Conservation (phyloP, 2,113 vertebrate species). For the Bubalus kerabau region DNA sequence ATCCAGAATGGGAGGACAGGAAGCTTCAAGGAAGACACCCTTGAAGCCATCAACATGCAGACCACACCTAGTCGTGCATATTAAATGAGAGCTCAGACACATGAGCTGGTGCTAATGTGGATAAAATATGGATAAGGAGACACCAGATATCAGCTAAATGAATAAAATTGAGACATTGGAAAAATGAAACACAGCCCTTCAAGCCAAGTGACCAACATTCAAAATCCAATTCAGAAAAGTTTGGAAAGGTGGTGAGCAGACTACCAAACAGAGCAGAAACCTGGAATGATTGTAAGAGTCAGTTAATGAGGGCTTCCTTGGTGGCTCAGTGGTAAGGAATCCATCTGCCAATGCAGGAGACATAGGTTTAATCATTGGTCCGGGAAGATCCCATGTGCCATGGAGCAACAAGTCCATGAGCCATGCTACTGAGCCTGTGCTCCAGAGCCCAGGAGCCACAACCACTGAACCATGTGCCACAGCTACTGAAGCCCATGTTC, state of each 20-base stretch:
- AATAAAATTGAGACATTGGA: conserved; percentile 74
- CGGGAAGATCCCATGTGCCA: neutral
- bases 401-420: neutral
- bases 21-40: conserved; percentile 9
- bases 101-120: conserved; percentile 48
- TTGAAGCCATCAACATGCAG: conserved; percentile 62
- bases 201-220: conserved; percentile 57
- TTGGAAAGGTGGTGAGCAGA: conserved; percentile 41
- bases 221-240: conserved; percentile 67
- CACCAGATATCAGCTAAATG: conserved; percentile 61
- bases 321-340: neutral
- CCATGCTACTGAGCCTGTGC: neutral
- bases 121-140: conserved; percentile 67
- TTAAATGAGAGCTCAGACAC: conserved; percentile 63
- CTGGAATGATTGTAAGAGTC: conserved; percentile 12
- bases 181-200: conserved; percentile 66
- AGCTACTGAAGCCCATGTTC: neutral
- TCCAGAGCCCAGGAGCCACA: neutral
- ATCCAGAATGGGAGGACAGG: conserved; percentile 33
- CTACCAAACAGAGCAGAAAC: conserved; percentile 39
- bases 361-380: neutral
- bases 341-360: neutral
- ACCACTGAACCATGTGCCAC: neutral
- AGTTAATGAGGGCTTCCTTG: neutral
- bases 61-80: conserved; percentile 53